These are phyloP conservation scores for Drosophila pseudotalamancana DNA, from an alignment of 2,888 invertebrate genomes.

Conservation along the genomic window DNA sequence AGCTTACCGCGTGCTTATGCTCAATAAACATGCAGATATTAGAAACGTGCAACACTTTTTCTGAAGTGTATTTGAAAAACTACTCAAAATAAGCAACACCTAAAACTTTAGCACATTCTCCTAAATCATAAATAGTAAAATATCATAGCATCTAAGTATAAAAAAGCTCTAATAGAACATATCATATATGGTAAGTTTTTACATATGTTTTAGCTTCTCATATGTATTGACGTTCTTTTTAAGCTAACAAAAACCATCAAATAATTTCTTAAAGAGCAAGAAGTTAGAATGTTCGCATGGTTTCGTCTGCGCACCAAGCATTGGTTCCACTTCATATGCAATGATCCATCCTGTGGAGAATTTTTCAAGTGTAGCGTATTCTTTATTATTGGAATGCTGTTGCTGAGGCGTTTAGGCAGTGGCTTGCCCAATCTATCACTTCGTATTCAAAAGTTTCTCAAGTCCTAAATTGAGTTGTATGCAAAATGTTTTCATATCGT, in stretches of 20 bases:
- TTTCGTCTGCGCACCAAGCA: neutral
- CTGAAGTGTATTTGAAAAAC: neutral
- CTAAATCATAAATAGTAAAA: neutral
- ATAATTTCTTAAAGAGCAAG: neutral
- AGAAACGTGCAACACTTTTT: too few species aligned
- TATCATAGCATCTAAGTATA: neutral
- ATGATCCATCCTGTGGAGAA: slow-evolving; percentile 3
- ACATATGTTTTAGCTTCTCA: neutral
- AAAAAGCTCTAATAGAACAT: neutral
- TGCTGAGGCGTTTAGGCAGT: slow-evolving; percentile 24
- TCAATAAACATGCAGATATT: too few species aligned
- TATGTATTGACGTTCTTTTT: too few species aligned
- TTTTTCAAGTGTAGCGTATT: slow-evolving; percentile 17
- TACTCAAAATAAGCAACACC: neutral
- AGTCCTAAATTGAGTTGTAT: neutral
- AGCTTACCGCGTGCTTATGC: too few species aligned
- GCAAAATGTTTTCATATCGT: slow-evolving; percentile 2
- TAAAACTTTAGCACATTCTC: neutral
- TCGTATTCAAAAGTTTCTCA: neutral
- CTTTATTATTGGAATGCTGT: slow-evolving; percentile 13
- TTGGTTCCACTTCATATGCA: slow-evolving; percentile 6
- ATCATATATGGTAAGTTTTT: neutral
- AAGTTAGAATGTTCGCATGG: slow-evolving; percentile 26
- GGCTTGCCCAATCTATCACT: slow-evolving; percentile 6
- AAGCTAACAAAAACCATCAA: too few species aligned